A percentile compares a stretch with the other conserved stretches of the same genome.
Conservation (phyloP, 2,797 vertebrate genomes). For the Chaetophractus vellerosus region DNA sequence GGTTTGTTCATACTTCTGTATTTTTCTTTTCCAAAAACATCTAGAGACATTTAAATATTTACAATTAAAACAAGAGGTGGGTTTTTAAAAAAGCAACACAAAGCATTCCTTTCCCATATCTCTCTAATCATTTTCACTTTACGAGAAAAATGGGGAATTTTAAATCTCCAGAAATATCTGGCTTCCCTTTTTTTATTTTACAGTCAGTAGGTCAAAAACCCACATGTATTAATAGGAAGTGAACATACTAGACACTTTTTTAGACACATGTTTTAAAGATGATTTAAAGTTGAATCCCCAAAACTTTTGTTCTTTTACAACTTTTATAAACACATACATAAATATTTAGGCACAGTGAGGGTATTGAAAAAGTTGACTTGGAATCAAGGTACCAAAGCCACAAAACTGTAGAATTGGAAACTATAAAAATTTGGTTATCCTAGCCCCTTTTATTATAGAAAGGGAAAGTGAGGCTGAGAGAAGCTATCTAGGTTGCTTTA, state of each 20-base stretch:
- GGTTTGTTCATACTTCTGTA: neutral
- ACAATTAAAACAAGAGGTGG: neutral
- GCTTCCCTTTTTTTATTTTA: constrained; percentile 34
- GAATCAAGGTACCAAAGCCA: neutral
- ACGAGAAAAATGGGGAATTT: constrained; percentile 56
- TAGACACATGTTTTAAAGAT: constrained; percentile 16
- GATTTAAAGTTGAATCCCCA: neutral
- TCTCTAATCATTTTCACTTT: constrained; percentile 62
- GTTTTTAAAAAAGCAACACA: neutral
- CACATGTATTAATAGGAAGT: constrained; percentile 62
- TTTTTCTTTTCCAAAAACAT: constrained; percentile 26
- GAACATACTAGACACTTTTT: neutral
- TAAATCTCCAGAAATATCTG: constrained; percentile 68
- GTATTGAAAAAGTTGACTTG: neutral
- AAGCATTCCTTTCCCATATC: neutral
- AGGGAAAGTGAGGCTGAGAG: neutral
- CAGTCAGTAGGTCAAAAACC: constrained; percentile 53
- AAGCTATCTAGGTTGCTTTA: neutral
- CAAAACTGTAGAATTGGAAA: constrained; percentile 13
- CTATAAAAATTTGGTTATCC: neutral
- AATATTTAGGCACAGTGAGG: neutral
- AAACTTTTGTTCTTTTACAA: neutral
- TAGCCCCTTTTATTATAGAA: neutral
- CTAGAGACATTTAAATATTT: constrained; percentile 26
- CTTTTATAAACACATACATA: neutral